Evolutionary conservation across 2,888 invertebrate species (phyloP).

Genomic region (Lamellibrachia satsuma): DNA sequence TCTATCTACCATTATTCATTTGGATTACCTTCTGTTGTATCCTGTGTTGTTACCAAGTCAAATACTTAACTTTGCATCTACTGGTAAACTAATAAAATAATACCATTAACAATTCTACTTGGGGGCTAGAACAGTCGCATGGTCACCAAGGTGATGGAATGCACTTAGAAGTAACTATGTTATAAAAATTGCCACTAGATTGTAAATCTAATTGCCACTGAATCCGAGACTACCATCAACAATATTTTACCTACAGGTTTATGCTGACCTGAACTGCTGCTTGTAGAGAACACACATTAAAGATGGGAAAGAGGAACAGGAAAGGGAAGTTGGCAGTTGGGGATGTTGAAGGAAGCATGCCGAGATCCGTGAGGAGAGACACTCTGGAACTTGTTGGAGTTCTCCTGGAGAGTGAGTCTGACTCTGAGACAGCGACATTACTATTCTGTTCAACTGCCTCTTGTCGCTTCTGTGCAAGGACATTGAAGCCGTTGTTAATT

Average conservation of each 20-base stretch:
- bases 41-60: too few species aligned
- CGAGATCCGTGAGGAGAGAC: conserved; percentile 52
- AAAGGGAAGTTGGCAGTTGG: conserved; percentile 24
- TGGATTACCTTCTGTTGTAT: too few species aligned
- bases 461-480: not conserved
- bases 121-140: too few species aligned
- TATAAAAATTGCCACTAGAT: not conserved
- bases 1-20: too few species aligned
- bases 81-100: too few species aligned
- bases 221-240: not conserved
- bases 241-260: conserved; percentile 17
- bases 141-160: too few species aligned
- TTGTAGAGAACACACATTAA: not conserved
- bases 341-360: conserved; percentile 38
- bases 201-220: not conserved
- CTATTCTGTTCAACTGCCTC: not conserved
- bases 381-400: conserved; percentile 51
- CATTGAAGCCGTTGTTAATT: too few species aligned
- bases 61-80: too few species aligned
- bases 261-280: not conserved
- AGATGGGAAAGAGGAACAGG: conserved; percentile 35
- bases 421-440: not conserved
- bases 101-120: too few species aligned
- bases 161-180: not conserved
- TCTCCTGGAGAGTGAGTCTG: conserved; percentile 55